A percentile compares a stretch with the other conserved stretches of the same genome.
Conservation (phyloP, 2,113 vertebrate genomes). For the Onychostruthus taczanowskii region DNA sequence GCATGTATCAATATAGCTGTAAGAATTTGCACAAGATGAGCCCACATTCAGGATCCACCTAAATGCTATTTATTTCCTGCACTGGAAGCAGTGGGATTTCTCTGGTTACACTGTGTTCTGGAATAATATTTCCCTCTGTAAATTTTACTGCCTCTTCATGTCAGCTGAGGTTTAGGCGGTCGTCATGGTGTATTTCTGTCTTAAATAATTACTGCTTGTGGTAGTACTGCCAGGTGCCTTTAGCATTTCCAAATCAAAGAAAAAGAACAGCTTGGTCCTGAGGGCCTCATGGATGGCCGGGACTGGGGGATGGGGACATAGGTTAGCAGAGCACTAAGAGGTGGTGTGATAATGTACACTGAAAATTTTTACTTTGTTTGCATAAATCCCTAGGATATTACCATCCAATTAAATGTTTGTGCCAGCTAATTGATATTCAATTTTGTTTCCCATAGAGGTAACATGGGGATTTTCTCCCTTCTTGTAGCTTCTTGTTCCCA, state of each 20-base stretch:
- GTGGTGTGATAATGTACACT: accelerated
- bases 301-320: too few relatives aligned
- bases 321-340: background rate
- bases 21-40: background rate
- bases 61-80: background rate
- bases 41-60: background rate
- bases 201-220: background rate
- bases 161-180: background rate
- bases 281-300: accelerated
- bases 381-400: background rate
- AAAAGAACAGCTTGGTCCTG: background rate
- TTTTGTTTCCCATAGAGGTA: background rate
- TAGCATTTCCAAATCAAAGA: background rate
- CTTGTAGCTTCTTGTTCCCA: background rate
- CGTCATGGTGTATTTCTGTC: background rate
- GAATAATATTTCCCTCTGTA: background rate
- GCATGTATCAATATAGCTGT: background rate
- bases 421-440: background rate
- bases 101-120: background rate
- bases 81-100: background rate
- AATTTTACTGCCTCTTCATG: background rate
- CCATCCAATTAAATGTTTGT: background rate
- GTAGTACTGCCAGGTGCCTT: background rate
- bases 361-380: background rate
- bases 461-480: background rate